Evolutionary conservation across 1,140 invertebrate genomes (phyloP).

Genomic region (Drosophila burlai): DNA sequence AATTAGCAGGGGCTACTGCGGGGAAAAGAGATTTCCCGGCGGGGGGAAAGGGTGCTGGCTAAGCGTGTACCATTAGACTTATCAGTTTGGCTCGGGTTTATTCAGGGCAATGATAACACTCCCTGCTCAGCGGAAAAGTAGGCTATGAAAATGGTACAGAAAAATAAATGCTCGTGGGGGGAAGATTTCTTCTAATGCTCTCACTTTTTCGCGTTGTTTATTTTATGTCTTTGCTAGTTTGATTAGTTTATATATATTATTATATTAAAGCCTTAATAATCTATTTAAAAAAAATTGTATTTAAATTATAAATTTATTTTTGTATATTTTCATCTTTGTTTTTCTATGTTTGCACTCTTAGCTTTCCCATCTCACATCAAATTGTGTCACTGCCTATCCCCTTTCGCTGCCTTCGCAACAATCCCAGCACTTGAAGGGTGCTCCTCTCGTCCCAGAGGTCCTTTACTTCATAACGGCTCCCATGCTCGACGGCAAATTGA

Average conservation of each 20-base stretch:
- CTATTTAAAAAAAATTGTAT: no score
- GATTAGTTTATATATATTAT: no score
- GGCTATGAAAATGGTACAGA: constrained; percentile 19
- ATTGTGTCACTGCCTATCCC: neutral
- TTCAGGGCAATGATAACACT: constrained; percentile 4
- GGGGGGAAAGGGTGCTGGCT: constrained; percentile 12
- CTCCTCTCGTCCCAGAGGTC: constrained; percentile 22
- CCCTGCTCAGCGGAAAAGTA: constrained; percentile 12
- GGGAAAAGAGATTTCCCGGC: neutral
- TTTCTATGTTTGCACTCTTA: neutral
- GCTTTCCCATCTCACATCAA: neutral
- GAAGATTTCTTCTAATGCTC: constrained; percentile 11
- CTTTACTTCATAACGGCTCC: constrained; percentile 21
- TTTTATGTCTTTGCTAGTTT: neutral
- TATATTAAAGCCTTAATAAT: neutral
- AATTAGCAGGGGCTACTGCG: constrained; percentile 4
- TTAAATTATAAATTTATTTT: no score
- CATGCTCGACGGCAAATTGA: constrained; percentile 59
- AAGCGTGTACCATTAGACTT: constrained; percentile 39
- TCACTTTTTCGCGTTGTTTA: neutral
- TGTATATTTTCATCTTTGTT: neutral
- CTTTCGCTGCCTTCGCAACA: neutral
- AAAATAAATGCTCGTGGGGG: constrained; percentile 8
- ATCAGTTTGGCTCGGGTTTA: constrained; percentile 24
- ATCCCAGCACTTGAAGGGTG: constrained; percentile 13